These are phyloP conservation scores for Ruditapes philippinarum DNA, from an alignment of 1,140 invertebrate species.

Conservation along the genomic window DNA sequence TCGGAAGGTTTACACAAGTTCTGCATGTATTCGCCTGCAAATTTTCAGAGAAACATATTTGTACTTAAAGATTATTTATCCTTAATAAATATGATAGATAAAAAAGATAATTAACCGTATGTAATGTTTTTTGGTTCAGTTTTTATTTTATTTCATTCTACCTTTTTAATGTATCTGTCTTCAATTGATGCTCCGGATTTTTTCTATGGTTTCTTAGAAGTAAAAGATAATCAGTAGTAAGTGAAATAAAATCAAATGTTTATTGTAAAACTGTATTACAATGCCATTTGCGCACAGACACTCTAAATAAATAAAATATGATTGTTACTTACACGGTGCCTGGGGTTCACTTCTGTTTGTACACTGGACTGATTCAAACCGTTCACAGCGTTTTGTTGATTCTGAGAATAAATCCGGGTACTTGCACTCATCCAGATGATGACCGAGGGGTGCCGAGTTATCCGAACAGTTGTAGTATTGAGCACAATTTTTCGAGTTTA, in stretches of 20 bases:
- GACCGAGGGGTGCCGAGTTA: conserved; percentile 50
- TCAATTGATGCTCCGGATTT: too few relatives aligned
- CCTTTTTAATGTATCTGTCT: too few relatives aligned
- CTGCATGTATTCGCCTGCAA: conserved; percentile 71
- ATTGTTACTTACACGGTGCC: conserved; percentile 74
- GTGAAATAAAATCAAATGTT: too few relatives aligned
- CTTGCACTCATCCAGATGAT: conserved; percentile 72
- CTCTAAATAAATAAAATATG: neutral
- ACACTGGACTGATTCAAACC: conserved; percentile 75
- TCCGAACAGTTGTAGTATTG: conserved; percentile 78
- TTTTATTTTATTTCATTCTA: too few relatives aligned
- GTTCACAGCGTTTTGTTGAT: conserved; percentile 68
- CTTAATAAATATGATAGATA: too few relatives aligned
- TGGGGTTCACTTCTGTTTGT: conserved; percentile 72
- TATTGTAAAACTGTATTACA: too few relatives aligned
- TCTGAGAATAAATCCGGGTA: conserved; percentile 75
- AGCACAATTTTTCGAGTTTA: conserved; percentile 73
- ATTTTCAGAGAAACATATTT: neutral
- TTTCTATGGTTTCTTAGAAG: too few relatives aligned
- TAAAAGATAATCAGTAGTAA: too few relatives aligned
- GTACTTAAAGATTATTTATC: too few relatives aligned
- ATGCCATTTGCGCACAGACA: too few relatives aligned
- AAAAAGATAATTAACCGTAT: too few relatives aligned
- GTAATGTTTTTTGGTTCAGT: too few relatives aligned
- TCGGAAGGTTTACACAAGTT: conserved; percentile 56